Evolutionary conservation across 2,888 invertebrate genomes (phyloP).

Genomic region (Oscheius sp.): DNA sequence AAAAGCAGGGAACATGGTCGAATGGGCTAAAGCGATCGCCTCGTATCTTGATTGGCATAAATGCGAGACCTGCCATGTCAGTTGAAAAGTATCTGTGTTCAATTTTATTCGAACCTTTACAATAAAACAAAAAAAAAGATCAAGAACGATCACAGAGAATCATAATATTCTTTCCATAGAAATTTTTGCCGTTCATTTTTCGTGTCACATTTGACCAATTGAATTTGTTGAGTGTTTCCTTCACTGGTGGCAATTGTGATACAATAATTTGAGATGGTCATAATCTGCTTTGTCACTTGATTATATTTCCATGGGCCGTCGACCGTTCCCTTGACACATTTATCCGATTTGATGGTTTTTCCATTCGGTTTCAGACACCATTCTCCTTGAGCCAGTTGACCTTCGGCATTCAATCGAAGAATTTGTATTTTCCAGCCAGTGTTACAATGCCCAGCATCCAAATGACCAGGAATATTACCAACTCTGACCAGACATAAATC

Average conservation of each 20-base stretch:
- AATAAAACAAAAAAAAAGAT: no score
- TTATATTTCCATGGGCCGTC: constrained; percentile 83
- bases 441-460: constrained; percentile 93
- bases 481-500: constrained; percentile 87
- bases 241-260: constrained; percentile 48
- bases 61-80: no score
- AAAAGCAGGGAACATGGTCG: no score
- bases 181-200: constrained; percentile 51
- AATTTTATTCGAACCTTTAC: no score
- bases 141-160: not conserved
- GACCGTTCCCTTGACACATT: constrained; percentile 90
- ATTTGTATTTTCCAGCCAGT: constrained; percentile 93
- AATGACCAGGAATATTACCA: constrained; percentile 89
- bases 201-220: constrained; percentile 40
- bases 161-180: constrained; percentile 55
- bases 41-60: no score
- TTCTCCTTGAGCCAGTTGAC: constrained; percentile 94
- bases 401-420: constrained; percentile 89
- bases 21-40: no score
- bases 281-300: constrained; percentile 63
- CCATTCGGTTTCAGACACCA: constrained; percentile 87
- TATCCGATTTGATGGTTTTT: constrained; percentile 85
- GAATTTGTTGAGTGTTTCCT: constrained; percentile 30
- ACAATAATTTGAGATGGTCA: constrained; percentile 54
- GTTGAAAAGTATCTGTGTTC: no score